These are phyloP conservation scores for Brachyistius frenatus DNA, from an alignment of 2,113 vertebrate species.

Conservation along the genomic window DNA sequence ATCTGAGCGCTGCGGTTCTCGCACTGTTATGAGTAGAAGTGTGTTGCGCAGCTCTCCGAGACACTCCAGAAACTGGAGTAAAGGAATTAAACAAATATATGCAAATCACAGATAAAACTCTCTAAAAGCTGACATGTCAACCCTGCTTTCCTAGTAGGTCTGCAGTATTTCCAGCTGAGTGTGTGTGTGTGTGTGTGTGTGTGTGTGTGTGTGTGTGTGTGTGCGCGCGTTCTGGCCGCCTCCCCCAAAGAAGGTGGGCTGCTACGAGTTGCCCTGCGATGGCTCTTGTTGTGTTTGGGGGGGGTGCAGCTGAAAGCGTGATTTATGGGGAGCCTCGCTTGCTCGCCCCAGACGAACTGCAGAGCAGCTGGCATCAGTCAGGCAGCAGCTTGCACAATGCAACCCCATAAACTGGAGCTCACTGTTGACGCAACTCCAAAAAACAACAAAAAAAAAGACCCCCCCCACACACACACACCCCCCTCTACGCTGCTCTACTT, in stretches of 20 bases:
- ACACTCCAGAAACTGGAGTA: conserved; percentile 5
- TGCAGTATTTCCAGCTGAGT: conserved; percentile 56
- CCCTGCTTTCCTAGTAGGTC: conserved; percentile 14
- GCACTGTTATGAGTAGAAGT: conserved; percentile 1
- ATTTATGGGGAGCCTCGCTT: conserved; percentile 39
- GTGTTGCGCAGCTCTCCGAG: conserved; percentile 1
- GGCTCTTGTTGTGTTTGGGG: conserved; percentile 44
- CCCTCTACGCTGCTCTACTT: too few species aligned
- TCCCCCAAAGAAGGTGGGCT: conserved; percentile 53
- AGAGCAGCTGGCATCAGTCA: conserved; percentile 63
- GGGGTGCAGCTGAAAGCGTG: conserved; percentile 19
- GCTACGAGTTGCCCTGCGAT: conserved; percentile 33
- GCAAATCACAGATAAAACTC: background rate
- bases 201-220: conserved; percentile 34
- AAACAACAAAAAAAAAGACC: background rate
- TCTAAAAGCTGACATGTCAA: background rate
- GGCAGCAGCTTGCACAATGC: conserved; percentile 62
- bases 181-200: conserved; percentile 35
- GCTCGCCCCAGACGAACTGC: conserved; percentile 28
- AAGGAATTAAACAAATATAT: background rate
- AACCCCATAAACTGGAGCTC: conserved; percentile 15
- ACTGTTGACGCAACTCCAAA: background rate
- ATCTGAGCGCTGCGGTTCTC: background rate
- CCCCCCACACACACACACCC: too few species aligned
- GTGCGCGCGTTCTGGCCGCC: conserved; percentile 30